These are phyloP conservation scores for Andrena bucephala DNA, from an alignment of 2,888 invertebrate species.

Conservation along the genomic window DNA sequence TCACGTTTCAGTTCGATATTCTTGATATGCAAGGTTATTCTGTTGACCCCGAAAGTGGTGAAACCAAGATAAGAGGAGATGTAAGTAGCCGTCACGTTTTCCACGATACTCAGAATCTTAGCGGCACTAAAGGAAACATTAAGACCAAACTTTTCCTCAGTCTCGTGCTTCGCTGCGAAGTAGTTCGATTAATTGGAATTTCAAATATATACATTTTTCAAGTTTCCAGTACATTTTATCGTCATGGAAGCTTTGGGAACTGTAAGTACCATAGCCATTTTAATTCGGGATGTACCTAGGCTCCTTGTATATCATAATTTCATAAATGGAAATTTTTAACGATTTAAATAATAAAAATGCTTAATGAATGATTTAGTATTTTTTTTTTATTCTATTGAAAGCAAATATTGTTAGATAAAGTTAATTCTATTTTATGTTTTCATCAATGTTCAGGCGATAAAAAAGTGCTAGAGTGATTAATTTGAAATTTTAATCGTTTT, in stretches of 20 bases:
- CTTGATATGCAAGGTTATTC: slow-evolving; percentile 82
- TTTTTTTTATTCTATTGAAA: slow-evolving; percentile 1
- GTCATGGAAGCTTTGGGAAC: slow-evolving; percentile 79
- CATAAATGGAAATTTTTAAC: neutral
- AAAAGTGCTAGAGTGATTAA: slow-evolving; percentile 8
- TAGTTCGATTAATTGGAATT: slow-evolving; percentile 21
- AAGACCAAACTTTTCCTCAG: slow-evolving; percentile 33
- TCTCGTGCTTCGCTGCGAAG: slow-evolving; percentile 16
- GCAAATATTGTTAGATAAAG: slow-evolving; percentile 19
- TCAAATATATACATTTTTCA: slow-evolving; percentile 30
- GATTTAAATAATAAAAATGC: neutral
- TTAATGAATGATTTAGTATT: neutral
- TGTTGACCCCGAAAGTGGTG: slow-evolving; percentile 80
- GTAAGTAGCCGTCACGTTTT: slow-evolving; percentile 79
- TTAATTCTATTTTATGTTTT: slow-evolving; percentile 10
- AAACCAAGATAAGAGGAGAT: slow-evolving; percentile 81
- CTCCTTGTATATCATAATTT: neutral
- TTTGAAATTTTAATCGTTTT: slow-evolving; percentile 8
- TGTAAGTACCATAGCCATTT: slow-evolving; percentile 75
- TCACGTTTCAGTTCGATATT: slow-evolving; percentile 80
- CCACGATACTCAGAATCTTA: slow-evolving; percentile 75
- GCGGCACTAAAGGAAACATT: slow-evolving; percentile 43
- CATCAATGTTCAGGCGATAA: slow-evolving; percentile 8
- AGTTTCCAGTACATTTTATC: slow-evolving; percentile 26
- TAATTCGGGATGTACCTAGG: neutral